Percentiles rank a stretch among this genome's conserved stretches.
Evolutionary conservation across 2,797 vertebrate genomes (phyloP).

Genomic region (Serranus cabrilla): DNA sequence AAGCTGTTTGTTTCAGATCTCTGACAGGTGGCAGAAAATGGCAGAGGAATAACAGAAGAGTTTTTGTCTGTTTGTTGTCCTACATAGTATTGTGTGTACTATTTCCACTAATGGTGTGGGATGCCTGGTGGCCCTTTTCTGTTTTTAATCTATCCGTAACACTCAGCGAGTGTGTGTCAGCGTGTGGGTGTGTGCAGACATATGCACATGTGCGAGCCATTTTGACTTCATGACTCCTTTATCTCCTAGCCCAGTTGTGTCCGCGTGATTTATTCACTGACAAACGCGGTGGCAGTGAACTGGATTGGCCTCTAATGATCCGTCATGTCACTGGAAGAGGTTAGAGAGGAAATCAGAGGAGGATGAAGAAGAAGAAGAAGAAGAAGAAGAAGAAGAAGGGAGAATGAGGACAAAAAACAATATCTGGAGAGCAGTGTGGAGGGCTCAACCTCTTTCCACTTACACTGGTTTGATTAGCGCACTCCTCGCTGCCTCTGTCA

Average conservation of each 20-base stretch:
- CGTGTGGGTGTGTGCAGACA: constrained; percentile 47
- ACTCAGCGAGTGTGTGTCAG: constrained; percentile 36
- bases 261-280: constrained; percentile 82
- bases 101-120: constrained; percentile 44
- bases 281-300: constrained; percentile 72
- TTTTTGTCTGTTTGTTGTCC: constrained; percentile 59
- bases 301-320: constrained; percentile 79
- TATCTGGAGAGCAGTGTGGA: constrained; percentile 19
- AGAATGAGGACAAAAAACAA: constrained; percentile 35
- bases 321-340: constrained; percentile 71
- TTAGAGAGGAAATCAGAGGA: constrained; percentile 43
- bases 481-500: constrained; percentile 80
- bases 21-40: constrained; percentile 67
- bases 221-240: constrained; percentile 65
- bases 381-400: constrained; percentile 8
- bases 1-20: constrained; percentile 58
- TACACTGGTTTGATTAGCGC: constrained; percentile 82
- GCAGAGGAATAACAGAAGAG: constrained; percentile 40
- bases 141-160: constrained; percentile 64
- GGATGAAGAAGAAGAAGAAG: constrained; percentile 13
- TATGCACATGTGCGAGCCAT: constrained; percentile 52
- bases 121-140: constrained; percentile 62
- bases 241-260: constrained; percentile 75
- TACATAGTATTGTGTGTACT: constrained; percentile 48
- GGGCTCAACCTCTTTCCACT: constrained; percentile 65